Evolutionary conservation across 2,888 invertebrate species (phyloP).

Genomic region (Pachycephus smyrnensis): DNA sequence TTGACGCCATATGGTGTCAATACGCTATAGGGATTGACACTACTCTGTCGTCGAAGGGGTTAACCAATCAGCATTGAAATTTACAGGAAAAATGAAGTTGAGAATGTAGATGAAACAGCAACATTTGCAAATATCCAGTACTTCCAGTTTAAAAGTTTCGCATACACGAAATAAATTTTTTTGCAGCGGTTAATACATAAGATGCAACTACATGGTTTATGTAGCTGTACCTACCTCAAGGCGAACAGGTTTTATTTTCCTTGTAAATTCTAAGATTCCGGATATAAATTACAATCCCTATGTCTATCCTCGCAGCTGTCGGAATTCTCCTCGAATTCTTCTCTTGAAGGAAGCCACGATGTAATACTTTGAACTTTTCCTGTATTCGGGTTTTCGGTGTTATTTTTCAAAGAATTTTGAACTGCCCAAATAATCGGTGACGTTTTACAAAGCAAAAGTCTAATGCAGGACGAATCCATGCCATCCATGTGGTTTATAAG

Average conservation of each 20-base stretch:
- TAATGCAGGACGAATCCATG: slow-evolving; percentile 77
- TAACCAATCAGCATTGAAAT: too few relatives aligned
- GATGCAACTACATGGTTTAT: too few relatives aligned
- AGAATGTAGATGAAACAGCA: too few relatives aligned
- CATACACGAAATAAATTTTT: too few relatives aligned
- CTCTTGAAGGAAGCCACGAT: slow-evolving; percentile 58
- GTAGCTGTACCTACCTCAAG: too few relatives aligned
- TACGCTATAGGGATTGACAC: too few relatives aligned
- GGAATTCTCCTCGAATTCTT: slow-evolving; percentile 61
- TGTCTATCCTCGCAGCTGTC: slow-evolving; percentile 64
- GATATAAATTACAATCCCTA: slow-evolving; percentile 57
- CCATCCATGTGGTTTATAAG: slow-evolving; percentile 73
- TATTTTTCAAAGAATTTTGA: slow-evolving; percentile 74
- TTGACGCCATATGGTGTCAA: too few relatives aligned
- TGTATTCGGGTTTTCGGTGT: slow-evolving; percentile 37
- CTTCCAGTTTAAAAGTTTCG: too few relatives aligned
- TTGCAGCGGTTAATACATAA: too few relatives aligned
- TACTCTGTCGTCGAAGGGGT: too few relatives aligned
- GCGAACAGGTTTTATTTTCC: background rate
- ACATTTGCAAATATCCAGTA: too few relatives aligned
- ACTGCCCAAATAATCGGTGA: slow-evolving; percentile 82
- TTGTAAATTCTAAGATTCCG: slow-evolving; percentile 25
- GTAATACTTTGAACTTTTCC: slow-evolving; percentile 56
- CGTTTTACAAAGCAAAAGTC: slow-evolving; percentile 81
- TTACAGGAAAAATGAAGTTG: too few relatives aligned